Evolutionary conservation across 2,888 invertebrate genomes (phyloP).

Genomic region (Temnothorax ravouxi): DNA sequence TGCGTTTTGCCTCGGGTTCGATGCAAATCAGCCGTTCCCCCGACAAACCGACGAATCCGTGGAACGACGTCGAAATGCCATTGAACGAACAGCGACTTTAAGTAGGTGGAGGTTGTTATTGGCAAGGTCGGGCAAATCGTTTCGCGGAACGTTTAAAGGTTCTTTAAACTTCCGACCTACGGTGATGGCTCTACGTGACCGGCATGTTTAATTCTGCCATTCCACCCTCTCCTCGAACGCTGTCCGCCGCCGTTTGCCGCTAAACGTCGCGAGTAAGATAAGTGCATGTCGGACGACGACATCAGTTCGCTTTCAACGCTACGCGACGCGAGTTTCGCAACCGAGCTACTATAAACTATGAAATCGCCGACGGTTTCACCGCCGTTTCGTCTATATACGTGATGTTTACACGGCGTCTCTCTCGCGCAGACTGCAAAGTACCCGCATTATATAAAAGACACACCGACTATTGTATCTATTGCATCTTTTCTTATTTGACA

Average conservation of each 20-base stretch:
- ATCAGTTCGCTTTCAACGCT: constrained; percentile 40
- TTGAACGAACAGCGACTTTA: constrained; percentile 35
- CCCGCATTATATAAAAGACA: neutral
- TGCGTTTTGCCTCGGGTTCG: neutral
- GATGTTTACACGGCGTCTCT: constrained; percentile 27
- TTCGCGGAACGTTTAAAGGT: constrained; percentile 49
- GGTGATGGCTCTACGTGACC: constrained; percentile 39
- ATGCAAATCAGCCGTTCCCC: constrained; percentile 30
- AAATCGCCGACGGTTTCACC: constrained; percentile 19
- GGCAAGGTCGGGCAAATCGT: constrained; percentile 52
- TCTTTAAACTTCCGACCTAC: constrained; percentile 46
- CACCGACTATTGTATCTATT: neutral
- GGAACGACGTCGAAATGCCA: constrained; percentile 9
- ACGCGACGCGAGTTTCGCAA: constrained; percentile 20
- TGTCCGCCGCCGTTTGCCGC: neutral
- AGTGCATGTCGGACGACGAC: constrained; percentile 27
- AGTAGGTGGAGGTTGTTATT: constrained; percentile 45
- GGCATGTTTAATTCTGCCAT: constrained; percentile 36
- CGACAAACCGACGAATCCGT: constrained; percentile 12
- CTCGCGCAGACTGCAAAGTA: constrained; percentile 7
- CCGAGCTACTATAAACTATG: neutral
- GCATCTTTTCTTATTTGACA: neutral
- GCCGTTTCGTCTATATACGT: constrained; percentile 35
- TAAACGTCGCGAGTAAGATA: neutral
- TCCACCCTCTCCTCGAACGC: neutral